Evolutionary conservation across 2,888 invertebrate species (phyloP), one percentile per base, ranked within the genome.

Genomic region (Ectemnius cavifrons): DNA sequence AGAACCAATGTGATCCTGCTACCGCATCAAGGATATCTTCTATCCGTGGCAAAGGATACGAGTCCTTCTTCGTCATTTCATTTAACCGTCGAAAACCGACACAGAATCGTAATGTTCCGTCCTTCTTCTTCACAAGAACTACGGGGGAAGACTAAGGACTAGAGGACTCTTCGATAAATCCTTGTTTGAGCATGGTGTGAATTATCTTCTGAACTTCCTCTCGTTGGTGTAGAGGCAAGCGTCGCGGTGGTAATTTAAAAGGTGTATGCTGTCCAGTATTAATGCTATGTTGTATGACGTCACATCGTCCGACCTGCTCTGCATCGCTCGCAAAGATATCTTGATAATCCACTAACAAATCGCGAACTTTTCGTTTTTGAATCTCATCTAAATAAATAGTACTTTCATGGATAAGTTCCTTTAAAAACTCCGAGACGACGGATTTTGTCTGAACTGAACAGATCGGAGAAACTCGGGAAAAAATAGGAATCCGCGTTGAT

Each of bases 51-150:
- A 60, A 14, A 3, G 59, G 59, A 37, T 28, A 60, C 14, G 59
- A 60, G 18, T 60, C 59, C 5, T 60, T 60, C 28, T 60, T 60
- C 6, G 28, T 60, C 6, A 60, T 60, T 8, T 58, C n/a, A 46
- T 66, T 66, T 1, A 67, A 14, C 2, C 57, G 49, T 2, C 60
- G 28, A 20, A 13, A 60, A 28, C 61, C 67, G 20, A 67, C 28
- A 4, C 60, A 67, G 4, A 67, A 18, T 6, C 45, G 14, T 1
- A 20, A 37, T 8, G 18, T 18, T 0, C 67, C 23, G 13, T 67
- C 52, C 14, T 60, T 60, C 18, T 52, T 67, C n/a, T 52, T 67
- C 1, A 67, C 67, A 1, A 67, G 5, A n/a, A 60, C 67, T 3
- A 67, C 4, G 4, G 67, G 67, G 1, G 37, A 56, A 2, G 67